Base-by-base conservation (phyloP, 2,113 vertebrate species). In the Hydrolagus affinis region DNA sequence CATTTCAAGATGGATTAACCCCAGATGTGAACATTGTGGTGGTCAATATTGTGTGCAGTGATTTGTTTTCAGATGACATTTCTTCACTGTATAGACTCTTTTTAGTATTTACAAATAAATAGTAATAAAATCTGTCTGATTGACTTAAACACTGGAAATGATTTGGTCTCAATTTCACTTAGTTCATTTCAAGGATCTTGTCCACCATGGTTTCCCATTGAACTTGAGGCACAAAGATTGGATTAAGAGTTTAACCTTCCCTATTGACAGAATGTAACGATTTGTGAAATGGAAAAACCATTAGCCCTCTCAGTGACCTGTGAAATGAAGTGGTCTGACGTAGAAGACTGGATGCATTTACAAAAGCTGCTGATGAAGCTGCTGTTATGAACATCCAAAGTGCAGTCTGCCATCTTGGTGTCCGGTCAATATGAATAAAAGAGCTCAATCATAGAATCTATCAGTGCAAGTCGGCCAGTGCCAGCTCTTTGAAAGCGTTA, bases 261-360 rank as follows among this genome's bases (percentile, higher is more conserved):
- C 28, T 73, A 32, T 73, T 73, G 71, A 73, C 32, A 12, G 30
- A 73, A 73, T 32, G 12, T 32, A 8, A 32, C 32, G 71, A 73
- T 73, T 73, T 73, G 14, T 73, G 71, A 73, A 73, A 73, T 17
- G 11, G 71, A 73, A 32, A 73, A 73, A 73, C 71, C 14, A 73
- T 73, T 32, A 32, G 25, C 71, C 71, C 28, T 12, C 14, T 30
- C 14, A 73, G 71, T 73, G 71, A 73, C 71, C 71, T 73, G 28
- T 73, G 25, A 73, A 73, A 73, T 15, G 11, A 73, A 73, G n/a
- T 25, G 71, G 30, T 12, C 11, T 71, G 10, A 71, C 11, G 23
- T 28, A 72, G n/a, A 72, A 72, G 23, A 25, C 25, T 72, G 70
- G 70, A 72, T 25, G 70, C 70, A 23, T 72, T 72, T 12, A n/a